Percentiles rank a stretch among this genome's conserved stretches.
These are phyloP conservation scores for Chaenocephalus aceratus DNA, from an alignment of 2,113 vertebrate genomes.

Conservation along the genomic window DNA sequence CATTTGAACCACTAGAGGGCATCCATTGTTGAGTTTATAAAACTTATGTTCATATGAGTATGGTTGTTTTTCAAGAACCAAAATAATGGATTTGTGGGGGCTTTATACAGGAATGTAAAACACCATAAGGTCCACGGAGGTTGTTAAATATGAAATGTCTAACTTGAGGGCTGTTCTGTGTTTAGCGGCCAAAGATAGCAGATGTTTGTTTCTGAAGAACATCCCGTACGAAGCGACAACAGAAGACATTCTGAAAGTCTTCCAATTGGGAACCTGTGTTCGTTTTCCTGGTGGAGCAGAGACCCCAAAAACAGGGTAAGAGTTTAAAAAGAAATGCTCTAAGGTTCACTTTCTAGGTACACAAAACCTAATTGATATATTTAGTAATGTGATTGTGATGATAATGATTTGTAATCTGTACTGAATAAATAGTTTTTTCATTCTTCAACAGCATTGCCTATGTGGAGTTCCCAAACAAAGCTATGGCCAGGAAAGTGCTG, in stretches of 20 bases:
- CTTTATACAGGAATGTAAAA: background rate
- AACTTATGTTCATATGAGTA: background rate
- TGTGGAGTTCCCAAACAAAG: constrained; percentile 90
- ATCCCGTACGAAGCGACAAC: constrained; percentile 87
- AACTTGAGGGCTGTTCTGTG: constrained; percentile 3
- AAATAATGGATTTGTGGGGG: background rate
- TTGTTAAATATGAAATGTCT: background rate
- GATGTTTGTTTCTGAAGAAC: constrained; percentile 92
- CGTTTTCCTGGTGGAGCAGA: constrained; percentile 87
- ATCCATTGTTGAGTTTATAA: background rate
- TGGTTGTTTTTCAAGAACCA: background rate
- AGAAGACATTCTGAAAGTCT: constrained; percentile 87
- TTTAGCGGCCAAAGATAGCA: constrained; percentile 83
- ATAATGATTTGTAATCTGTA: background rate
- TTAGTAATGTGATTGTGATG: background rate
- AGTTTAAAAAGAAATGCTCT: background rate
- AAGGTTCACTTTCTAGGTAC: background rate
- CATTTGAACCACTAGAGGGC: background rate
- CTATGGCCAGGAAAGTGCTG: constrained; percentile 83
- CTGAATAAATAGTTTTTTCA: background rate
- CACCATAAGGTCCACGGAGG: background rate
- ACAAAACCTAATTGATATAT: background rate
- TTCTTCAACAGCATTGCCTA: constrained; percentile 88
- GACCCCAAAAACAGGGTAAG: constrained; percentile 88
- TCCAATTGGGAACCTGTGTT: constrained; percentile 85